phyloP scores from a whole-genome alignment of 2,888 invertebrate genomes.

The Torymus auratus region DNA sequence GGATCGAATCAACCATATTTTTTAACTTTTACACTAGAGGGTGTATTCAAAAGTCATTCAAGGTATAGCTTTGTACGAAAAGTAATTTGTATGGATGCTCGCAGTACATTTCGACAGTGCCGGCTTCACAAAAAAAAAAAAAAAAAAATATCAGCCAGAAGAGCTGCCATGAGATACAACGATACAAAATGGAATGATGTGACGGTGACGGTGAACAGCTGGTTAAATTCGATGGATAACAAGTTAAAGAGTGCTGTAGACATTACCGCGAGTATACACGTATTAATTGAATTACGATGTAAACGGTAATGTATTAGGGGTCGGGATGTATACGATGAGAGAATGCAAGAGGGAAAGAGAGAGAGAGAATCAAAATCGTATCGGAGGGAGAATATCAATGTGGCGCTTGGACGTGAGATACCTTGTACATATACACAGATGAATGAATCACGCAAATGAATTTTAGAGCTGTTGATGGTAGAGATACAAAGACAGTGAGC shows the following conservation, averaged over 20 bases:
- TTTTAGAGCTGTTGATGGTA: constrained; percentile 15
- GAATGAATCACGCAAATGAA: constrained; percentile 2
- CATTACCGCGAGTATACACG: constrained; percentile 13
- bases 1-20: too few relatives aligned
- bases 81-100: too few relatives aligned
- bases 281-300: constrained; percentile 40
- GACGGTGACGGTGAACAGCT: constrained; percentile 18
- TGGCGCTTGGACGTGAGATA: not conserved
- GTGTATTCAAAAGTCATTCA: too few relatives aligned
- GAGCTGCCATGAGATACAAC: constrained; percentile 16
- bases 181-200: constrained; percentile 20
- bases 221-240: constrained; percentile 35
- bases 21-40: too few relatives aligned
- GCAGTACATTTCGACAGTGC: not conserved
- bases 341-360: too few relatives aligned
- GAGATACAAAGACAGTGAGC: constrained; percentile 9
- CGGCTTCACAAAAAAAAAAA: constrained; percentile 7
- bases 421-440: constrained; percentile 1
- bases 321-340: too few relatives aligned
- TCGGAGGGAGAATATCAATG: too few relatives aligned
- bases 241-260: constrained; percentile 27
- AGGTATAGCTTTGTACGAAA: too few relatives aligned
- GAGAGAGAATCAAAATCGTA: too few relatives aligned
- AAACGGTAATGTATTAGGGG: constrained; percentile 1
- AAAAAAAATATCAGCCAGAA: not conserved